Conservation (phyloP, 1,140 invertebrate genomes). For the Pachyrhynchus sulphureomaculatus region DNA sequence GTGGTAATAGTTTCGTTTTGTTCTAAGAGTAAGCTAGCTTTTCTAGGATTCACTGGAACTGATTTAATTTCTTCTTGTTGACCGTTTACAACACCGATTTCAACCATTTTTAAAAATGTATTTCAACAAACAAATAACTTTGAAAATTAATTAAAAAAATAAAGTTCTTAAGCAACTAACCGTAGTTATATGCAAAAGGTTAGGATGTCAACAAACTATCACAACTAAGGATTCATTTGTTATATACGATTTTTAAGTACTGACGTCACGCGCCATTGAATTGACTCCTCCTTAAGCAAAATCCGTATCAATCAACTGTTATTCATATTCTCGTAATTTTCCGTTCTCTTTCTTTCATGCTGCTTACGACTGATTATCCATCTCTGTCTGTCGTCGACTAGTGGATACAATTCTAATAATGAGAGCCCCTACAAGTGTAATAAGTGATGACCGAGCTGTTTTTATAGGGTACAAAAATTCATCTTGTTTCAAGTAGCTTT, state of each 20-base stretch:
- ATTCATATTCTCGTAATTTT: constrained; percentile 5
- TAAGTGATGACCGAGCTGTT: background rate
- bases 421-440: background rate
- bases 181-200: background rate
- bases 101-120: constrained; percentile 15
- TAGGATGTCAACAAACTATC: constrained; percentile 9
- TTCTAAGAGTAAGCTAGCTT: background rate
- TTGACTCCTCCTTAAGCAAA: constrained; percentile 4
- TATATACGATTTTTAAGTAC: constrained; percentile 8
- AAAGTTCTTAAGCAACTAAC: background rate
- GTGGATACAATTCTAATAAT: background rate
- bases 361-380: too few species aligned
- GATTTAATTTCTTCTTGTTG: constrained; percentile 6
- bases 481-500: too few species aligned
- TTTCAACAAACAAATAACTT: too few species aligned
- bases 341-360: background rate
- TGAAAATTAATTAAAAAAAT: background rate
- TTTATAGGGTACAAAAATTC: background rate
- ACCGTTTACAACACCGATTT: constrained; percentile 20
- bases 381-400: background rate
- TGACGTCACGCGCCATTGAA: constrained; percentile 11
- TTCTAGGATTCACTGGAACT: constrained; percentile 3
- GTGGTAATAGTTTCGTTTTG: constrained; percentile 4
- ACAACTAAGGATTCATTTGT: constrained; percentile 19
- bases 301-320: constrained; percentile 8